Conservation (phyloP, 1,140 invertebrate species). For the Papilio xuthus region DNA sequence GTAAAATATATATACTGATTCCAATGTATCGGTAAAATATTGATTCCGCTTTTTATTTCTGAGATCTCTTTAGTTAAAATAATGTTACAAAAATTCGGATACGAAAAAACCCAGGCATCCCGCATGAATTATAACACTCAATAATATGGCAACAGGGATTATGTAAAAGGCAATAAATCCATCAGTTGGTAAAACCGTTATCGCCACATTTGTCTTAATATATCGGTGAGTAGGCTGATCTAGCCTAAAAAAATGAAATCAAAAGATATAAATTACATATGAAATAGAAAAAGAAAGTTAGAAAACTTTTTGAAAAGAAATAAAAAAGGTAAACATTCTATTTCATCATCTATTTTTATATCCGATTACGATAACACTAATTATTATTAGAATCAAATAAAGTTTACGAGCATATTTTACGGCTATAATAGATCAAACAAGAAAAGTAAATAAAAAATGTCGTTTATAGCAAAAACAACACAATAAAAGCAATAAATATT, state of each 20-base stretch:
- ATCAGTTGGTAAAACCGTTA: slow-evolving; percentile 3
- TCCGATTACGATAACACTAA: no score
- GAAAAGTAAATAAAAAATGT: neutral
- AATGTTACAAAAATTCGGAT: neutral
- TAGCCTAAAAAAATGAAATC: neutral
- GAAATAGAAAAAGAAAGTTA: neutral
- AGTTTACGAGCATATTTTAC: no score
- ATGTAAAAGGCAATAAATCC: slow-evolving; percentile 13
- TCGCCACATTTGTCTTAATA: neutral
- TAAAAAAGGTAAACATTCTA: no score
- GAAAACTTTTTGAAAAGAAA: no score
- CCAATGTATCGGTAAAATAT: no score
- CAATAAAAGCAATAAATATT: neutral
- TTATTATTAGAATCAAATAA: no score
- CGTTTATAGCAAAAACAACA: neutral
- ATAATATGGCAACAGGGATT: neutral
- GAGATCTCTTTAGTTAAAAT: neutral
- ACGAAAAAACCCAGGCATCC: neutral
- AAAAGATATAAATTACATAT: neutral
- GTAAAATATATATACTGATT: no score
- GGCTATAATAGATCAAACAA: neutral
- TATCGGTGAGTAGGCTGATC: neutral
- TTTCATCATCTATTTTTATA: no score
- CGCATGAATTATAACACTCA: slow-evolving; percentile 1
- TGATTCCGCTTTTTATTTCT: no score